Evolutionary conservation across 2,797 vertebrate genomes (phyloP), one percentile per base, ranked within the genome.

Genomic region (Nannoperca obscura): DNA sequence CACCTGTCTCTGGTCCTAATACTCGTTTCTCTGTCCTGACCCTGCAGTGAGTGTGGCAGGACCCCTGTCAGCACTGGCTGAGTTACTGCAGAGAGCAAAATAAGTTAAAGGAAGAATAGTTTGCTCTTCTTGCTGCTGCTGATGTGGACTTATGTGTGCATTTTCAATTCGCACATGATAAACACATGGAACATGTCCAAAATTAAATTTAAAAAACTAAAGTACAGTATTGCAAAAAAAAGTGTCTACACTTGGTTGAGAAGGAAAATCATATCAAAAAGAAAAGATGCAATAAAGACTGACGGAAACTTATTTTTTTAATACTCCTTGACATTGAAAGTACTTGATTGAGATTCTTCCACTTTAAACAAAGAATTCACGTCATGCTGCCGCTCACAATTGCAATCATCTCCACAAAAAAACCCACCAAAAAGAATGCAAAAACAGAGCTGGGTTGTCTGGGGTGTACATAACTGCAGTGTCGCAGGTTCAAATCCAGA

Each of bases 1-100:
- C 93, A 91, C 92, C 91, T 90, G 91, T 87, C 89, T 80, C 87
- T 83, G 69, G 27, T 78, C 74, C 74, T 88, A 84, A 89, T 77
- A 71, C 84, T 83, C 81, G 75, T 83, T 79, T 82, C 76, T 86
- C 80, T 50, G 34, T n/a, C 74, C 67, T 89, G 84, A 91, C 87
- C 90, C 84, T 8, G 44, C 80, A 6, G 46, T 20, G 55, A 84
- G 76, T 53, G 47, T 80, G 61, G 81, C 80, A 61, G 83, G 75
- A 79, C 82, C 86, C 76, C 77, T 89, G 92, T 90, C 89, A 87
- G 74, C 69, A 60, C 77, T 12, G 22, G 34, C 69, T 71, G 27
- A 86, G 76, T 77, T 76, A 74, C 71, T 14, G 59, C 70, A 19
- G 24, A 42, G 70, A 61, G 42, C 27, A 30, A 65, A 71, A 73